Evolutionary conservation across 1,140 invertebrate species (phyloP).

Genomic region (Zaprionus taronus): DNA sequence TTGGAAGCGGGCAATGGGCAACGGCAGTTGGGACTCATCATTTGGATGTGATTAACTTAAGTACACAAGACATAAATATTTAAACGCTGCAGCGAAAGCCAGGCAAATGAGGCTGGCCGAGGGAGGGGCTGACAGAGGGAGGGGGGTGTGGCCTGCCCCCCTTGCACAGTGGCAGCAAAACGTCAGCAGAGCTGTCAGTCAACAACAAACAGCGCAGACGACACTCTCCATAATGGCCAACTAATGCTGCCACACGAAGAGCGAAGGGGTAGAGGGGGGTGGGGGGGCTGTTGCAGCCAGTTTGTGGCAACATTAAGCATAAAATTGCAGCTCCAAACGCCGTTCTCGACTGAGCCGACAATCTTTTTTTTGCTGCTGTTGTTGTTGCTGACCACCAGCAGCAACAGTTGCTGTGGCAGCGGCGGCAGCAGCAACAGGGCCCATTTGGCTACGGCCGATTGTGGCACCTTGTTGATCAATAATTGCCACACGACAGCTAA

Average conservation of each 20-base stretch:
- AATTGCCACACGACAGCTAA: conserved; percentile 84
- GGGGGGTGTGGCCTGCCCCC: background rate
- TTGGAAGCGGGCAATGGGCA: background rate
- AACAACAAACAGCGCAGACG: conserved; percentile 33
- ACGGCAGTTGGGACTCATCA: conserved; percentile 65
- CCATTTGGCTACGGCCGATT: conserved; percentile 56
- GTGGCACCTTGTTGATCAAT: conserved; percentile 84
- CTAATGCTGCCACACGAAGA: conserved; percentile 15
- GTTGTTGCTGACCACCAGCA: conserved; percentile 34
- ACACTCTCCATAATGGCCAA: conserved; percentile 44
- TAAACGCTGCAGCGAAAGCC: conserved; percentile 71
- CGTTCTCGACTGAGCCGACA: conserved; percentile 41
- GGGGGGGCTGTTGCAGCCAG: conserved; percentile 11
- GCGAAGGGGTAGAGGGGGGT: background rate
- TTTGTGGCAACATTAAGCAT: conserved; percentile 47
- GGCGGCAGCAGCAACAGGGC: conserved; percentile 17
- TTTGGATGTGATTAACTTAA: conserved; percentile 80
- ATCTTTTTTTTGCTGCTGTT: conserved; percentile 5
- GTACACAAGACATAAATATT: conserved; percentile 82
- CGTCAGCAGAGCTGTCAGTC: conserved; percentile 46
- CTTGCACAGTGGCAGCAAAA: conserved; percentile 48
- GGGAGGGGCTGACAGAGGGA: conserved; percentile 17
- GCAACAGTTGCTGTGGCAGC: conserved; percentile 2
- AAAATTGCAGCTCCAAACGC: conserved; percentile 59
- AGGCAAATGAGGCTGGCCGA: conserved; percentile 26